These are phyloP conservation scores for Helicorthomorpha holstii DNA, from an alignment of 1,140 invertebrate species.

Conservation along the genomic window DNA sequence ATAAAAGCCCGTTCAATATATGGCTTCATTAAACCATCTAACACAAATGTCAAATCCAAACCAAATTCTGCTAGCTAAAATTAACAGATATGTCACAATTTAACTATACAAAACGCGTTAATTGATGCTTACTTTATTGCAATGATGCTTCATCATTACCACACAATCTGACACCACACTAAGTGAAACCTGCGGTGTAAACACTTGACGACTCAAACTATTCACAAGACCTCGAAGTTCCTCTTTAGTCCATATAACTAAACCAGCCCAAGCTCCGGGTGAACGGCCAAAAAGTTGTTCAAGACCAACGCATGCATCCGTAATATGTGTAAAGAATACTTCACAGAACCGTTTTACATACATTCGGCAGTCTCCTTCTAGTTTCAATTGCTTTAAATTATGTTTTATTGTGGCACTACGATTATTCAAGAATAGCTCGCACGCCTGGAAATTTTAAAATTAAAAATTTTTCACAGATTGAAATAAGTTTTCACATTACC, in stretches of 20 bases:
- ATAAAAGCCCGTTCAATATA: conserved; percentile 40
- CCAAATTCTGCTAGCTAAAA: conserved; percentile 41
- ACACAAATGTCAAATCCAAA: conserved; percentile 62
- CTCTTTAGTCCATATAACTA: conserved; percentile 70
- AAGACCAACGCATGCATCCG: conserved; percentile 74
- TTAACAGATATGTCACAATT: conserved; percentile 7
- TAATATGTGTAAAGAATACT: conserved; percentile 73
- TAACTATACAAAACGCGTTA: conserved; percentile 13
- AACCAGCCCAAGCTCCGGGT: conserved; percentile 8
- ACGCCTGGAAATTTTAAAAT: conserved; percentile 35
- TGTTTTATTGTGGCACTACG: conserved; percentile 65
- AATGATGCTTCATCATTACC: conserved; percentile 51
- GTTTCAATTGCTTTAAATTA: conserved; percentile 64
- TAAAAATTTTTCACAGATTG: background rate
- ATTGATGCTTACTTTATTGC: conserved; percentile 38
- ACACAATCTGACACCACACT: conserved; percentile 75
- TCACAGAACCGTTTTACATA: conserved; percentile 70
- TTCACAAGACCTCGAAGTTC: conserved; percentile 65
- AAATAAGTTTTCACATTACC: conserved; percentile 12
- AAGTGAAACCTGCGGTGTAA: conserved; percentile 71
- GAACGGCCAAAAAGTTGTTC: conserved; percentile 48
- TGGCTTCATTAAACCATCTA: conserved; percentile 55
- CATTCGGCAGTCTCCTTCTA: conserved; percentile 66
- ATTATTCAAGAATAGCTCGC: conserved; percentile 68
- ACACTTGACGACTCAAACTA: conserved; percentile 75